Evolutionary conservation across 2,113 vertebrate genomes (phyloP).

Genomic region (Corythornis vintsioides): DNA sequence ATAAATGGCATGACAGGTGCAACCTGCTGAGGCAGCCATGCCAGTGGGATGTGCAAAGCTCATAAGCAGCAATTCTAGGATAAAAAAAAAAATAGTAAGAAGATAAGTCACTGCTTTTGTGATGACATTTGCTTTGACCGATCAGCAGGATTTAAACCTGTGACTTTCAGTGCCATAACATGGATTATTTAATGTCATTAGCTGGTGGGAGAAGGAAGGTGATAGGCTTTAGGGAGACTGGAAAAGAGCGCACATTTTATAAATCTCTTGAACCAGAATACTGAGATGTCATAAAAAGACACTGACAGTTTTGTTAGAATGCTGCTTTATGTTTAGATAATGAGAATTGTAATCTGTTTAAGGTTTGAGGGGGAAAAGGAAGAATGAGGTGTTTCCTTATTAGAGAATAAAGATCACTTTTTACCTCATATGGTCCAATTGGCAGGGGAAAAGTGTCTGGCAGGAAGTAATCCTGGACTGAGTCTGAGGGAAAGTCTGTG

Average conservation of each 20-base stretch:
- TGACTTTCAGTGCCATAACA: slow-evolving; percentile 6
- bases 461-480: slow-evolving; percentile 1
- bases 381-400: not conserved
- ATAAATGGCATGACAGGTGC: not conserved
- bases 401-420: not conserved
- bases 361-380: not conserved
- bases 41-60: not conserved
- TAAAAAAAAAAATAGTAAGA: not conserved
- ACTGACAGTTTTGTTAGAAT: not conserved
- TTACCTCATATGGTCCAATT: not conserved
- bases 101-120: not conserved
- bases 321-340: not conserved
- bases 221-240: not conserved
- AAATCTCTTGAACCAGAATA: slow-evolving; percentile 1
- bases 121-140: not conserved
- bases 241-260: not conserved
- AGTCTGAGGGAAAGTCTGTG: not conserved
- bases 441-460: not conserved
- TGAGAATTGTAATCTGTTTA: not conserved
- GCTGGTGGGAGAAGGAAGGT: not conserved
- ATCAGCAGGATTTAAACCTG: not conserved
- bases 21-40: not conserved
- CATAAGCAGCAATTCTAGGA: not conserved
- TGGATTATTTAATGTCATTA: not conserved
- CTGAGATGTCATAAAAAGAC: not conserved